Evolutionary conservation across 2,797 vertebrate genomes (phyloP), one percentile per base, ranked within the genome.

Genomic region (Tamandua tetradactyla): DNA sequence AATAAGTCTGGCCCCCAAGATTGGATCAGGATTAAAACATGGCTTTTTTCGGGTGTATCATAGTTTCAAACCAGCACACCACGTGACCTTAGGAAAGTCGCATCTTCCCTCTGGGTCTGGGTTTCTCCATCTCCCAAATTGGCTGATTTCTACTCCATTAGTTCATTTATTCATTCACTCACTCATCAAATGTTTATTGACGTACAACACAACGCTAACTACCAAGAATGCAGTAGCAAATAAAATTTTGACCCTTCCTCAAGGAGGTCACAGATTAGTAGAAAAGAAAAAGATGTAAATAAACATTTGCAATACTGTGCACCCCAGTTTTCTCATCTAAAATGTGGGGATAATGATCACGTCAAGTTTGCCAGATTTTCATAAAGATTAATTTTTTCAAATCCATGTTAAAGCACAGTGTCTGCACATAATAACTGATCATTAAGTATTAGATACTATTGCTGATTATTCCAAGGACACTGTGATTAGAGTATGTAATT

Each of bases 101-200:
- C 4, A 6, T 23, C 14, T 68, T 37, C 35, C 32, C 17, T n/a
- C 32, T 17, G 7, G 9, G 35, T 85, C 9, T 44, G 18, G 0
- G 3, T 62, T 55, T 49, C 49, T 76, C 69, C 11, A 15, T 42
- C 5, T 75, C 18, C 62, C 35, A 17, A 68, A 37, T 3, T 37
- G 27, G 12, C 32, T 7, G 25, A 35, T 52, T 68, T 44, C 52
- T 74, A 49, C 69, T 71, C 49, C 52, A 52, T 90, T 81, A 17
- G 32, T 76, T 93, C 52, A 42, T 76, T 92, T 83, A 37, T 68
- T 87, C 25, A 25, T 52, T 82, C 52, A 32, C 55, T 91, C 61
- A 22, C 42, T 76, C 37, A 30, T 25, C 55, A 87, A 76, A 40
- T 66, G 75, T 55, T 30, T 75, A 81, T 47, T 49, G 80, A 25